Base-by-base conservation (phyloP, 2,113 vertebrate species). In the Rhabdornis inornatus region DNA sequence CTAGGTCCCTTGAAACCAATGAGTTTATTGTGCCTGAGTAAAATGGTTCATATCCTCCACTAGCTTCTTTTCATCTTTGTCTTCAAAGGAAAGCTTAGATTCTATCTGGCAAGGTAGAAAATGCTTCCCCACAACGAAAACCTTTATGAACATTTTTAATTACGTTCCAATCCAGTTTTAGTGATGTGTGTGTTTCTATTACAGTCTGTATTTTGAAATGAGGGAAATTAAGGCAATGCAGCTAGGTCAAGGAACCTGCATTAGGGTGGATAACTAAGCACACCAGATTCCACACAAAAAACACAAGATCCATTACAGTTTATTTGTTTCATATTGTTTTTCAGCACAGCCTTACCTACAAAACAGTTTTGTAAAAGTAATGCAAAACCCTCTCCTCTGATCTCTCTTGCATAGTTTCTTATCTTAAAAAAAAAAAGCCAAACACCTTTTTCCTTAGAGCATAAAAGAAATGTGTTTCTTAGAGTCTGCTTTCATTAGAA, bases 401-500 rank as follows among this genome's bases (percentile, higher is more conserved):
- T 52, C 70, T 80, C 31, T 66, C 44, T 60, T 52, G 20, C 25
- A 57, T 4, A 15, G 18, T 49, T 93, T 50, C 39, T 59, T 66
- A 76, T 31, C 57, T 8, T 8, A 10, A 28, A 52, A 71, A 27
- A 71, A 27, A 4, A 50, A 15, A 37, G 13, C 16, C 47, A 35
- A 61, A 33, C 19, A 69, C 4, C 6, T 40, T 87, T 53, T 78
- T 45, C 74, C 82, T 92, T 65, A 10, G 33, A 75, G 64, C 13
- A 68, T 75, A 75, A 89, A 74, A 86, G 28, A 81, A 93, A 77
- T 5, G 4, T 72, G 40, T 27, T 76, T 24, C 53, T 87, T 60
- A 19, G 42, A 95, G 70, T 74, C 40, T 72, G 49, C 33, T 93
- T 83, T 93, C 76, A 93, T 94, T 95, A 94, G 75, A 92, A 91